Conservation (phyloP, 2,797 vertebrate genomes). For the Enteromius argenteus region DNA sequence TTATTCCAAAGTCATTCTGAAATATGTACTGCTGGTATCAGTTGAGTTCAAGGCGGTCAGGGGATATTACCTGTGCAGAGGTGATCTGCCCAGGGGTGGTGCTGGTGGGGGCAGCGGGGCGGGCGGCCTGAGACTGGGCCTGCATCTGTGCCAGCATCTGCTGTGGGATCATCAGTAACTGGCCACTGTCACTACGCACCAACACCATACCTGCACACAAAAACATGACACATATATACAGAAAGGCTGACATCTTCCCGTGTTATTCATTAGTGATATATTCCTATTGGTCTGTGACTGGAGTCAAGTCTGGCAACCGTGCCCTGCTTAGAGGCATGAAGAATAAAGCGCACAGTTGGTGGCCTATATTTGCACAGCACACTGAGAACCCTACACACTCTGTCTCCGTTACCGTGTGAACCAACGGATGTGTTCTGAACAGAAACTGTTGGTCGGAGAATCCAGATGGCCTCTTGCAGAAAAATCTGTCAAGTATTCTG, state of each 20-base stretch:
- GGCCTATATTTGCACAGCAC: slow-evolving; percentile 48
- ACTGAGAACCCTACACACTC: slow-evolving; percentile 39
- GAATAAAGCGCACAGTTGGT: slow-evolving; percentile 45
- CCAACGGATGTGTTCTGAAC: slow-evolving; percentile 34
- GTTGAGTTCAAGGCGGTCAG: background rate
- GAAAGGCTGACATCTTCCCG: slow-evolving; percentile 13
- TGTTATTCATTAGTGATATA: slow-evolving; percentile 1
- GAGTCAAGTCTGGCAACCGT: slow-evolving; percentile 4
- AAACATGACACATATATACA: slow-evolving; percentile 6
- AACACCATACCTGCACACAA: slow-evolving; percentile 90
- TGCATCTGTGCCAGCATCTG: slow-evolving; percentile 95
- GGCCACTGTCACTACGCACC: slow-evolving; percentile 92
- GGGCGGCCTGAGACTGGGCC: slow-evolving; percentile 83
- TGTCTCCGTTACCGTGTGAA: slow-evolving; percentile 10
- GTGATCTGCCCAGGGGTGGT: slow-evolving; percentile 87
- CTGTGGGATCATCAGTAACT: slow-evolving; percentile 94
- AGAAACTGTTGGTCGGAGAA: slow-evolving; percentile 21
- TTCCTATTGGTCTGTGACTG: slow-evolving; percentile 8
- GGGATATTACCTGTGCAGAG: slow-evolving; percentile 84
- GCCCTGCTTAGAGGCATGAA: slow-evolving; percentile 20
- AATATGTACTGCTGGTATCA: slow-evolving; percentile 1
- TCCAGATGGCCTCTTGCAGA: slow-evolving; percentile 44
- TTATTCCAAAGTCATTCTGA: background rate
- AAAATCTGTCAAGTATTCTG: slow-evolving; percentile 41
- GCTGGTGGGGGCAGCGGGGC: slow-evolving; percentile 86